Base-by-base conservation (phyloP, 2,113 vertebrate genomes). In the Hypocryptadius cinnamomeus region DNA sequence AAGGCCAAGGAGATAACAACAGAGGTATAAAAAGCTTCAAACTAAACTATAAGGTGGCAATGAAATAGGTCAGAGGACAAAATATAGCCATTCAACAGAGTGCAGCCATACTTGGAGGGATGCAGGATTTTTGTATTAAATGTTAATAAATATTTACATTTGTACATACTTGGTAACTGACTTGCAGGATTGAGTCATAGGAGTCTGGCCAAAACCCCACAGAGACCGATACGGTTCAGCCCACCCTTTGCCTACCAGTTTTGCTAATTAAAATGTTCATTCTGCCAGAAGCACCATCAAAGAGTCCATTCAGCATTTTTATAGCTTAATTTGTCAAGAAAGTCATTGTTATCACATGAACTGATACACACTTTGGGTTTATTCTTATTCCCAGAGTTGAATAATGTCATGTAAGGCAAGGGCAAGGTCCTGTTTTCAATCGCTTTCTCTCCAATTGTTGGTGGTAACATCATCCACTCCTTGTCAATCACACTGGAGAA, bases 101-200 rank as follows among this genome's bases (percentile, higher is more conserved):
- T 66, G 72, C 50, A 83, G 45, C 40, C 25, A 35, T 39, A 72
- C 25, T 27, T 39, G 28, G 31, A 79, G 6, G 7, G 31, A n/a
- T 50, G 23, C 24, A 74, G n/a, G 59, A 59, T 70, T 77, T 93
- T 39, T 59, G 21, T 56, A 48, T 70, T 66, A 64, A 92, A 83
- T 56, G 11, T 5, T 51, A 66, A 80, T 56, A 65, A 83, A 66
- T 50, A 50, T 3, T 15, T 90, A 44, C 11, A 22, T 85, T 90
- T 74, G 27, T 33, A 80, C 0, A 0, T 13, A 71, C 44, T 0
- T 53, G 8, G 39, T 27, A 13, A 19, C 31, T 69, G 45, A 77
- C n/a, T 79, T 0, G 0, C 3, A 57, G 31, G 42, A 33, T 2
- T 50, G 24, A 70, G 40, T 79, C 37, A 39, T 7, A 2, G 5